Conservation (phyloP, 2,797 vertebrate species). For the Brachyrhaphis roseni region DNA sequence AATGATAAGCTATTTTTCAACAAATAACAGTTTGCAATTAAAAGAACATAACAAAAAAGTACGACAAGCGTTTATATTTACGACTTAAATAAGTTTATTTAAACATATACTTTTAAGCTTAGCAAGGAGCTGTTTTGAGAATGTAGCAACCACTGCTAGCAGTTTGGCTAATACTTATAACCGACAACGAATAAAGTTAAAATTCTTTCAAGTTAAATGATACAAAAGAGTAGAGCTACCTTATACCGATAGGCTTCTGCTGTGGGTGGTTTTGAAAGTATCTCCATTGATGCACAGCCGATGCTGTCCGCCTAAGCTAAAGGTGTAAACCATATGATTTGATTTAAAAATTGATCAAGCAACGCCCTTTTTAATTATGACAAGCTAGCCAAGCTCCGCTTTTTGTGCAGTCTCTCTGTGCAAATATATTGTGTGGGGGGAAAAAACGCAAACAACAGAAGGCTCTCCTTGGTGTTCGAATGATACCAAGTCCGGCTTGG, state of each 20-base stretch:
- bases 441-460: constrained; percentile 27
- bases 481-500: fast-evolving
- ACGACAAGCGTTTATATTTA: neutral
- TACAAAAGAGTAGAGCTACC: constrained; percentile 38
- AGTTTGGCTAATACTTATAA: neutral
- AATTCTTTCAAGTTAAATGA: neutral
- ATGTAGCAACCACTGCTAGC: constrained; percentile 39
- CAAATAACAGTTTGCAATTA: neutral
- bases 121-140: constrained; percentile 28
- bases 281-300: constrained; percentile 65
- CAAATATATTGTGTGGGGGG: constrained; percentile 16
- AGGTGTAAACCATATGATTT: neutral
- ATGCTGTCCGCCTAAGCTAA: constrained; percentile 7
- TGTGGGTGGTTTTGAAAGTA: constrained; percentile 53
- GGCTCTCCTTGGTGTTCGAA: constrained; percentile 11
- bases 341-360: neutral
- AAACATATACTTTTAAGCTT: neutral
- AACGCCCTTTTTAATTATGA: neutral
- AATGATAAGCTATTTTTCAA: neutral
- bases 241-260: constrained; percentile 39
- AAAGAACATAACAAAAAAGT: neutral
- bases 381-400: constrained; percentile 3
- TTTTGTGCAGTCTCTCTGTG: neutral
- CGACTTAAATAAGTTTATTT: neutral
- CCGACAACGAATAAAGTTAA: neutral